A percentile compares a stretch with the other conserved stretches of the same genome.
Conservation (phyloP, 2,113 vertebrate species). For the Corynorhinus townsendii region DNA sequence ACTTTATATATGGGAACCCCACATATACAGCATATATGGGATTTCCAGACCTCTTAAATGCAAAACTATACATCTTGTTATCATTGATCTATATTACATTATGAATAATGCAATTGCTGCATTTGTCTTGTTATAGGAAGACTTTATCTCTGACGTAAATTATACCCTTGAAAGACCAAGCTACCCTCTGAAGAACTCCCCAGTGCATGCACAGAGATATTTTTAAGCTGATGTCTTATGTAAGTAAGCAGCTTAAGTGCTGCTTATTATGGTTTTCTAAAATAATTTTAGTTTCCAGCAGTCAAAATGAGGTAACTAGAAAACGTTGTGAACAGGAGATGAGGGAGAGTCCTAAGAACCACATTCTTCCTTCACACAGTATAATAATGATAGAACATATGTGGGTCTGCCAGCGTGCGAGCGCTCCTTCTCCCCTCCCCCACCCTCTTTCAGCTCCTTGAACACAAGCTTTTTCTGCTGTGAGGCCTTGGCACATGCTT, state of each 20-base stretch:
- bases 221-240: slow-evolving; percentile 44
- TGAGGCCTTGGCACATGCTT: neutral
- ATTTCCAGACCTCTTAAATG: neutral
- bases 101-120: neutral
- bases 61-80: neutral
- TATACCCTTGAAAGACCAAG: slow-evolving; percentile 72
- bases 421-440: neutral
- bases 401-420: neutral
- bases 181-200: slow-evolving; percentile 58
- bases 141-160: slow-evolving; percentile 77
- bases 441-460: neutral
- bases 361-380: neutral
- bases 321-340: neutral
- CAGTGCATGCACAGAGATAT: slow-evolving; percentile 47
- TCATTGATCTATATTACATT: neutral
- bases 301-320: neutral
- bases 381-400: accelerated
- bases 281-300: neutral
- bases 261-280: slow-evolving; percentile 3
- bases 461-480: neutral
- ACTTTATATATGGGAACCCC: neutral
- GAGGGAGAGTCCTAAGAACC: neutral
- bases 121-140: slow-evolving; percentile 75
- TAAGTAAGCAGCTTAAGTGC: slow-evolving; percentile 58
- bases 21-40: neutral